Conservation (phyloP, 2,113 vertebrate genomes). For the Carassius gibelio region DNA sequence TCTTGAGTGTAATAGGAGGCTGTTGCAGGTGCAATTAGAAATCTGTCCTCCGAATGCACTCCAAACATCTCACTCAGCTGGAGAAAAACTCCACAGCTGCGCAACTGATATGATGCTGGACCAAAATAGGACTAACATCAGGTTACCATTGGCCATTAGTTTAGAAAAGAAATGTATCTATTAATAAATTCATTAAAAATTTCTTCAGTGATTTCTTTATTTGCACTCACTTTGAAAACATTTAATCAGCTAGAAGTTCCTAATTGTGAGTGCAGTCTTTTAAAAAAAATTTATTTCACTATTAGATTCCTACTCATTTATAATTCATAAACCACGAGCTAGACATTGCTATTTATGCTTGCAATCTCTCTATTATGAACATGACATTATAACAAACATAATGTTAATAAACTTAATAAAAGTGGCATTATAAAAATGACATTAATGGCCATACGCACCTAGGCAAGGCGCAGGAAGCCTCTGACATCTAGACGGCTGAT, state of each 20-base stretch:
- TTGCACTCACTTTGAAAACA: not conserved
- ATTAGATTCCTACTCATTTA: not conserved
- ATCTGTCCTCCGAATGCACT: conserved; percentile 30
- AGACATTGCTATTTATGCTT: too few species aligned
- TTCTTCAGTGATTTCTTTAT: not conserved
- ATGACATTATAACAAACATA: too few species aligned
- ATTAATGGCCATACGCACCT: too few species aligned
- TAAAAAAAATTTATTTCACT: not conserved
- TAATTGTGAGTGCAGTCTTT: not conserved
- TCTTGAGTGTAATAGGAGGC: not conserved
- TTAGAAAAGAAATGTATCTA: not conserved
- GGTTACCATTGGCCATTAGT: too few species aligned
- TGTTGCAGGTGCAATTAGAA: conserved; percentile 30
- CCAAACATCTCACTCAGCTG: conserved; percentile 22
- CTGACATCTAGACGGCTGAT: not conserved
- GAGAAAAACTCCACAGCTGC: conserved; percentile 3
- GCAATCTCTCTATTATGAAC: too few species aligned
- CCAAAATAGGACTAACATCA: not conserved
- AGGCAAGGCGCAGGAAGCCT: too few species aligned
- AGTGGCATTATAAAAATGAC: too few species aligned
- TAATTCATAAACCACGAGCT: too few species aligned
- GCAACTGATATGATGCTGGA: not conserved
- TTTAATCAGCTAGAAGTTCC: not conserved
- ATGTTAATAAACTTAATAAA: too few species aligned
- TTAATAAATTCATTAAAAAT: not conserved